A percentile compares a stretch with the other conserved stretches of the same genome.
Conservation (phyloP, 2,113 vertebrate species). For the Herpailurus yagouaroundi region DNA sequence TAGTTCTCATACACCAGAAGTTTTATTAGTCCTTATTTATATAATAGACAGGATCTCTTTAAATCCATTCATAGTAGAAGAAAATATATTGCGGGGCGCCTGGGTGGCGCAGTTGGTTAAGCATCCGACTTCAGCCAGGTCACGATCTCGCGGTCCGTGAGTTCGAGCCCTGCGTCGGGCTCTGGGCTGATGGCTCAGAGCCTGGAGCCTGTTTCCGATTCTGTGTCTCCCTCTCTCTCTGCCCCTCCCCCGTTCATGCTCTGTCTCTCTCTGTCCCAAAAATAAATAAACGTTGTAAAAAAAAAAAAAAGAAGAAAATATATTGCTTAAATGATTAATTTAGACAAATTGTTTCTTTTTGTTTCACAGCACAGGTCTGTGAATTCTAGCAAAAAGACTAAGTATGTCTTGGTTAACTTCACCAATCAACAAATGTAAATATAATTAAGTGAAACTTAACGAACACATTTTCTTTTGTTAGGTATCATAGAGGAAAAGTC, state of each 20-base stretch:
- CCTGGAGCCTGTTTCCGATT: too few relatives aligned
- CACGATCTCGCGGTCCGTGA: too few relatives aligned
- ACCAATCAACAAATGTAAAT: not conserved
- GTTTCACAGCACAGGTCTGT: not conserved
- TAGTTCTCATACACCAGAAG: not conserved
- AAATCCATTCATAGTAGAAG: not conserved
- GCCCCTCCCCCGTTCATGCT: too few relatives aligned
- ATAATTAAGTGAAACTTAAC: not conserved
- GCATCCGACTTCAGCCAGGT: too few relatives aligned
- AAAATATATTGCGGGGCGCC: not conserved
- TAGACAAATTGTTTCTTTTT: not conserved
- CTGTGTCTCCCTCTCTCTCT: too few relatives aligned
- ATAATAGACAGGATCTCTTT: not conserved
- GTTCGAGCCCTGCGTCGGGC: too few relatives aligned
- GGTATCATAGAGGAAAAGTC: not conserved
- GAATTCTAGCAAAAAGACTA: not conserved
- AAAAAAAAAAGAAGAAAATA: constrained; percentile 34
- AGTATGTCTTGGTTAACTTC: not conserved
- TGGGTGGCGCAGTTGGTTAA: too few relatives aligned
- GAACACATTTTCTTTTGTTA: not conserved
- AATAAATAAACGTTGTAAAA: too few relatives aligned
- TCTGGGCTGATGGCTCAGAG: too few relatives aligned
- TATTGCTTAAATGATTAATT: not conserved
- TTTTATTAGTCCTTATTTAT: not conserved
- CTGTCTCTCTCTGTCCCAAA: too few relatives aligned